Percentiles rank a stretch among this genome's conserved stretches.
phyloP scores from a whole-genome alignment of 1,140 invertebrate species.

The Meloidogyne floridensis region DNA sequence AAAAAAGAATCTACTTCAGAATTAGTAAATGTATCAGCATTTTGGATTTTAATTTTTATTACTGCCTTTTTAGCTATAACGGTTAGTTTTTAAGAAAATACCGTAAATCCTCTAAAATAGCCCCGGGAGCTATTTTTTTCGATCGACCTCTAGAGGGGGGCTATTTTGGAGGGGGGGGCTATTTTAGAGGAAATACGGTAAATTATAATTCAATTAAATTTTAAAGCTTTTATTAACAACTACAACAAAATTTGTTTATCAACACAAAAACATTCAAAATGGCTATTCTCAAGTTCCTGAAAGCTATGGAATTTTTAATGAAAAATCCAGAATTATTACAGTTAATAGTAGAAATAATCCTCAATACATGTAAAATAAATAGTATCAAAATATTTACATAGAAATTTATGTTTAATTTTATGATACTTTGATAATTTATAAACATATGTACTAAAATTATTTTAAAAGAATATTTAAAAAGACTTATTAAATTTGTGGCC shows the following conservation, averaged over 20 bases:
- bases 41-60: slow-evolving; percentile 28
- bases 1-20: neutral
- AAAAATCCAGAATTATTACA: slow-evolving; percentile 7
- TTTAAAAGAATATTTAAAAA: too few relatives aligned
- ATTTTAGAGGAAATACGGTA: too few relatives aligned
- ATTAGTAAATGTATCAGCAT: slow-evolving; percentile 24
- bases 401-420: too few relatives aligned
- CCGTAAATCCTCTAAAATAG: too few relatives aligned
- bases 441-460: too few relatives aligned
- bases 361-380: slow-evolving; percentile 5
- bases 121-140: too few relatives aligned
- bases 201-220: neutral
- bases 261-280: slow-evolving; percentile 15
- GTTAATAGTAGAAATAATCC: neutral
- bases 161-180: too few relatives aligned
- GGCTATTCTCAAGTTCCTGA: slow-evolving; percentile 13
- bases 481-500: too few relatives aligned
- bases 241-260: slow-evolving; percentile 10
- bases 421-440: too few relatives aligned
- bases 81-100: neutral
- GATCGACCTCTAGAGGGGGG: too few relatives aligned
- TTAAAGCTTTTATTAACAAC: neutral
- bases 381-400: too few relatives aligned
- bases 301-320: neutral
- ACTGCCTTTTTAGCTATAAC: slow-evolving; percentile 20